phyloP scores from a whole-genome alignment of 2,888 invertebrate species.

The Aphodius granarius region DNA sequence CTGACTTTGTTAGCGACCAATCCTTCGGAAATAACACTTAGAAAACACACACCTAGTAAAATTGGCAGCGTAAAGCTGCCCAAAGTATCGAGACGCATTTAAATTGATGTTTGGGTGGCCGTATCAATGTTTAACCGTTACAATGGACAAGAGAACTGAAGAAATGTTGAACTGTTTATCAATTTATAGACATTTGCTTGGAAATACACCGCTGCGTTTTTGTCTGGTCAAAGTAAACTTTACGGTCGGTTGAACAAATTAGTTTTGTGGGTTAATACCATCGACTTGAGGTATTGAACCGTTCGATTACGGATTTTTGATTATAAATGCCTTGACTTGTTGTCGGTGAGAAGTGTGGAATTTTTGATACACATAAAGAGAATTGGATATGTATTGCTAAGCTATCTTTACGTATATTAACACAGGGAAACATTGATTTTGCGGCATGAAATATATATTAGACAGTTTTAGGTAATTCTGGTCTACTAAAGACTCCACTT shows the following conservation, averaged over 20 bases:
- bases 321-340: background rate
- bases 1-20: background rate
- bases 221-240: background rate
- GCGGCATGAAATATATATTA: too few species aligned
- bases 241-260: background rate
- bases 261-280: background rate
- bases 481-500: too few species aligned
- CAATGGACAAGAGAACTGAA: background rate
- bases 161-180: background rate
- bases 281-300: background rate
- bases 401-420: too few species aligned
- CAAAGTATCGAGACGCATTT: background rate
- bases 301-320: background rate
- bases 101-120: background rate
- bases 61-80: conserved; percentile 3
- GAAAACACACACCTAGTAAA: background rate
- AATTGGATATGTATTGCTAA: too few species aligned
- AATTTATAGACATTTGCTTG: background rate
- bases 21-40: background rate
- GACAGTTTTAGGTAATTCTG: too few species aligned
- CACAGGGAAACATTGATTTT: too few species aligned
- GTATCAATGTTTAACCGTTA: background rate
- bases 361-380: background rate
- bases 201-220: background rate
- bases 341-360: background rate